These are phyloP conservation scores for Athrips mouffetella DNA, from an alignment of 2,888 invertebrate genomes.

Conservation along the genomic window DNA sequence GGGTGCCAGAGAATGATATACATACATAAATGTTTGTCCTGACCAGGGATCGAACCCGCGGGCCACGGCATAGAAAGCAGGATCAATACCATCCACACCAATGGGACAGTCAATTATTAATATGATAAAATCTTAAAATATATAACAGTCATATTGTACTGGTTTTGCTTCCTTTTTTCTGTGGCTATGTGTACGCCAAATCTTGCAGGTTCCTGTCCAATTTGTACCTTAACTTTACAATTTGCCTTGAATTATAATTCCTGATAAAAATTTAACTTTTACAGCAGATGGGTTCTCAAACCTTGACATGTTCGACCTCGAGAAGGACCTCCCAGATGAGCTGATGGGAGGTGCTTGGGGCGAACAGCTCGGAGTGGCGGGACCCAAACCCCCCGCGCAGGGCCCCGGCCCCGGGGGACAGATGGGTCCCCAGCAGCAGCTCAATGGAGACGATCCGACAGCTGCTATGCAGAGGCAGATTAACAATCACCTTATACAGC, in stretches of 20 bases:
- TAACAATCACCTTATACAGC: conserved; percentile 83
- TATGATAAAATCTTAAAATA: no score
- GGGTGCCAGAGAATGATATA: no score
- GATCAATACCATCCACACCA: no score
- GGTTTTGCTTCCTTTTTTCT: no score
- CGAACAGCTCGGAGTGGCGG: conserved; percentile 80
- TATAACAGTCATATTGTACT: no score
- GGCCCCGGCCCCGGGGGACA: conserved; percentile 87
- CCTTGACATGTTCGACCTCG: conserved; percentile 92
- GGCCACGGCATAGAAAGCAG: no score
- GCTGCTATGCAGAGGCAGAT: conserved; percentile 80
- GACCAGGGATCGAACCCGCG: no score
- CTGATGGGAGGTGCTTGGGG: conserved; percentile 89
- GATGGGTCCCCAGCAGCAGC: conserved; percentile 76
- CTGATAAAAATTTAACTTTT: conserved; percentile 32
- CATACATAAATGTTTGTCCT: no score
- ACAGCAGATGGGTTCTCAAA: conserved; percentile 87
- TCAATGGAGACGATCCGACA: conserved; percentile 83
- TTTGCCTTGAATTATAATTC: not conserved
- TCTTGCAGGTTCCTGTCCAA: no score
- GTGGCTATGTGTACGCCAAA: no score
- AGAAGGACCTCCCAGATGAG: conserved; percentile 95
- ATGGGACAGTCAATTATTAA: no score
- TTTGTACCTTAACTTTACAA: not conserved
- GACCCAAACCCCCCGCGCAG: conserved; percentile 88